phyloP scores from a whole-genome alignment of 2,113 vertebrate species.

The Cebus imitator region DNA sequence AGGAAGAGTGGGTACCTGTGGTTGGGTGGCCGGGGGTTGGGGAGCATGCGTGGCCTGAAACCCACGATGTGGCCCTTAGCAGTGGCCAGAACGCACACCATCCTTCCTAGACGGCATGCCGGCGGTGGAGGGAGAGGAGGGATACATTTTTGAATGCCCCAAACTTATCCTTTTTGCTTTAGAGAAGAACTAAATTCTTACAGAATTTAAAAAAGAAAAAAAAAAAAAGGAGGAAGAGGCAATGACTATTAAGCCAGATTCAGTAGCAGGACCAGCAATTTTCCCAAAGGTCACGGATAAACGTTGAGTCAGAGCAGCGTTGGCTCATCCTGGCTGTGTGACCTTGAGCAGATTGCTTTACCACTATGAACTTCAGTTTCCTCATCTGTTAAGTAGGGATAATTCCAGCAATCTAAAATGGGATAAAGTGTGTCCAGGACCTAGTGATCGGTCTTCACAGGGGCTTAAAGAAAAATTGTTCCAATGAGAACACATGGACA shows the following conservation, averaged over 20 bases:
- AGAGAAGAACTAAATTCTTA: constrained; percentile 12
- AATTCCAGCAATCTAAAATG: neutral
- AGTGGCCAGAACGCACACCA: neutral
- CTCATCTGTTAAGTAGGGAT: neutral
- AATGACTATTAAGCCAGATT: neutral
- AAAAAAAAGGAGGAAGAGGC: neutral
- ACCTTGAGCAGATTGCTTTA: neutral
- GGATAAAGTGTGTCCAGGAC: neutral
- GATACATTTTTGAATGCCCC: neutral
- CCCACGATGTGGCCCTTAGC: neutral
- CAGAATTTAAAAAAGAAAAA: neutral
- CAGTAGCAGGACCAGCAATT: neutral
- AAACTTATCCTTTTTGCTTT: neutral
- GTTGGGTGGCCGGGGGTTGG: too few species aligned
- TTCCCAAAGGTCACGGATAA: neutral
- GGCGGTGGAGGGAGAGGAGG: rapidly evolving
- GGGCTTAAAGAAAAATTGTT: neutral
- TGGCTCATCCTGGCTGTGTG: neutral
- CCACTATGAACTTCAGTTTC: constrained; percentile 2
- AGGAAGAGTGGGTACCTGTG: neutral
- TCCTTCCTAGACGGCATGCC: neutral
- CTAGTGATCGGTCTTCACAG: neutral
- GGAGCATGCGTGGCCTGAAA: neutral
- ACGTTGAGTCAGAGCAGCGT: neutral
- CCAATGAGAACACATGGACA: too few species aligned